Evolutionary conservation across 2,888 invertebrate species (phyloP).

Genomic region (Leptinotarsa tumamoca): DNA sequence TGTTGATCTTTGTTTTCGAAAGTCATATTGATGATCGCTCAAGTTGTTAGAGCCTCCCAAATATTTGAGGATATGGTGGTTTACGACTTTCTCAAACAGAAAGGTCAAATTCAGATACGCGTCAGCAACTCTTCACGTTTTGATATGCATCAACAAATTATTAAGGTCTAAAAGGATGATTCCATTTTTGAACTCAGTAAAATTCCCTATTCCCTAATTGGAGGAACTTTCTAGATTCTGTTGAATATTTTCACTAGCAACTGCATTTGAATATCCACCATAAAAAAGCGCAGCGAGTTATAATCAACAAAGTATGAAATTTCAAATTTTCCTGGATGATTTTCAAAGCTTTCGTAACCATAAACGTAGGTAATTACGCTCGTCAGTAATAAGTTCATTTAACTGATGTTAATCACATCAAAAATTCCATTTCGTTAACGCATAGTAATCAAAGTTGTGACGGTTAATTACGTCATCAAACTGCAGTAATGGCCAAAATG

Average conservation of each 20-base stretch:
- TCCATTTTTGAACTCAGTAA: no score
- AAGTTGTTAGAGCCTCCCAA: no score
- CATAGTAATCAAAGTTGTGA: constrained; percentile 30
- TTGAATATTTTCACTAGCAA: background rate
- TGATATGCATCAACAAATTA: no score
- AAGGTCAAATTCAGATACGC: no score
- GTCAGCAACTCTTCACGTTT: no score
- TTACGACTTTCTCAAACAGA: no score
- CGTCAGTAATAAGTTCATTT: constrained; percentile 21
- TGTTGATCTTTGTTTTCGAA: no score
- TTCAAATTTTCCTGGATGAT: constrained; percentile 13
- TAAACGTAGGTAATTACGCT: constrained; percentile 24
- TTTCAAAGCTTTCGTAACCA: background rate
- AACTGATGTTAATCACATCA: constrained; percentile 43
- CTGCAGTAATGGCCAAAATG: background rate
- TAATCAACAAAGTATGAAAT: constrained; percentile 7
- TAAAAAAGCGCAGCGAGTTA: background rate
- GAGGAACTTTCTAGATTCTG: background rate
- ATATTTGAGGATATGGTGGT: no score
- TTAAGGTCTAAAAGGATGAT: no score
- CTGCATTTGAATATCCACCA: background rate
- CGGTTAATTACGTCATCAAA: constrained; percentile 21
- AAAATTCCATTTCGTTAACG: constrained; percentile 51
- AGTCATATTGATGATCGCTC: no score
- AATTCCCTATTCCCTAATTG: background rate